Evolutionary conservation across 2,888 invertebrate species (phyloP).

Genomic region (Nemapogon koenigi): DNA sequence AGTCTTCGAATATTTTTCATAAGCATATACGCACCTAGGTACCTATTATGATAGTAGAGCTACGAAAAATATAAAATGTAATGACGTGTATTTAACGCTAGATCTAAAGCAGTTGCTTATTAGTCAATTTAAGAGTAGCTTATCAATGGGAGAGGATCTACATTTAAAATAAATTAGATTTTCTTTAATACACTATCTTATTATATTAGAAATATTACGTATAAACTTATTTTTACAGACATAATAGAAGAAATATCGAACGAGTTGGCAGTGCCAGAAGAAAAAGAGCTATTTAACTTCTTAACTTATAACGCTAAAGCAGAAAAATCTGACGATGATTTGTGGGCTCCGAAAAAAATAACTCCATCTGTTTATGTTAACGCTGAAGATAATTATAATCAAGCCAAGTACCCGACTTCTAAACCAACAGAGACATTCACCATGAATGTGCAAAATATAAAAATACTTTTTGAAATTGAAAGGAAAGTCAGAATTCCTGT

Average conservation of each 20-base stretch:
- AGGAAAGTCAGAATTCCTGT: slow-evolving; percentile 44
- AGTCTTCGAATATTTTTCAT: no score
- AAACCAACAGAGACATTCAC: slow-evolving; percentile 57
- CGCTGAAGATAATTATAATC: slow-evolving; percentile 34
- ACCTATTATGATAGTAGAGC: no score
- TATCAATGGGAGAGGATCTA: no score
- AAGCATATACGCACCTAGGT: no score
- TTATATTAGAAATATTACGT: no score
- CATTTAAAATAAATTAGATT: no score
- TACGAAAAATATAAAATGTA: no score
- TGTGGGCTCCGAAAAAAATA: slow-evolving; percentile 76
- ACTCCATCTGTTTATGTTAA: slow-evolving; percentile 35
- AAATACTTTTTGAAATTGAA: slow-evolving; percentile 70
- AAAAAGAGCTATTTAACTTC: slow-evolving; percentile 57
- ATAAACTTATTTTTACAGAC: slow-evolving; percentile 41
- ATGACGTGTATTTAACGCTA: no score
- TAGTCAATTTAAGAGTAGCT: no score
- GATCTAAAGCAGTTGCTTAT: no score
- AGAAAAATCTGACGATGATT: slow-evolving; percentile 61
- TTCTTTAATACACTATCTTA: no score
- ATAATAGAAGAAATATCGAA: slow-evolving; percentile 49
- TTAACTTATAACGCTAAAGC: slow-evolving; percentile 40
- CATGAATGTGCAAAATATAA: slow-evolving; percentile 62
- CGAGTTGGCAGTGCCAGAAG: slow-evolving; percentile 44
- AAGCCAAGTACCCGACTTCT: slow-evolving; percentile 39